Percentiles rank a stretch among this genome's conserved stretches.
Evolutionary conservation across 1,140 invertebrate species (phyloP).

Genomic region (Zeugodacus cucurbitae): DNA sequence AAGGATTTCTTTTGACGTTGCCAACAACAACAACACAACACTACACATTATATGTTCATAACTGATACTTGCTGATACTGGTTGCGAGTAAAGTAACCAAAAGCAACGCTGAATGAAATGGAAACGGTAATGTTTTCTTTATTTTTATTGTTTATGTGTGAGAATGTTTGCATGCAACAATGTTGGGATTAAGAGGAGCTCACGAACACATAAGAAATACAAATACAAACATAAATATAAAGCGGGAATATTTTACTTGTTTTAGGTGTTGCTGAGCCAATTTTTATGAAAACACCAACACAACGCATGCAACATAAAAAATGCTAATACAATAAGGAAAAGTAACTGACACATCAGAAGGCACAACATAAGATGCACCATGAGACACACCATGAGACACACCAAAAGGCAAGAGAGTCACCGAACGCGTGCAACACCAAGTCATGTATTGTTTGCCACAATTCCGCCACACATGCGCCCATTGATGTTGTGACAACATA

Average conservation of each 20-base stretch:
- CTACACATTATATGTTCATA: background rate
- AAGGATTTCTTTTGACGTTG: constrained; percentile 54
- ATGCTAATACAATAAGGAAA: background rate
- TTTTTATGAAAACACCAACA: constrained; percentile 23
- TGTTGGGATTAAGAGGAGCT: background rate
- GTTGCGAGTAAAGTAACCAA: background rate
- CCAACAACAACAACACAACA: background rate
- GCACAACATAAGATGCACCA: background rate
- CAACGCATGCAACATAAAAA: background rate
- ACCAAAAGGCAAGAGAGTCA: background rate
- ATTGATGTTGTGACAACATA: background rate
- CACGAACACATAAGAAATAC: background rate
- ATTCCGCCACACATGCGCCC: background rate
- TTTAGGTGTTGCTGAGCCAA: background rate
- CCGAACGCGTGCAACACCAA: background rate
- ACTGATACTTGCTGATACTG: constrained; percentile 35
- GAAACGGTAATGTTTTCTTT: background rate
- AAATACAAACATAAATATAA: background rate
- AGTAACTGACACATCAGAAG: background rate
- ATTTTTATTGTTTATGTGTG: constrained; percentile 22
- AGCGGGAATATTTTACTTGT: background rate
- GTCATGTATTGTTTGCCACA: background rate
- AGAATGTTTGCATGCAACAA: background rate
- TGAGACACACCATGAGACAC: background rate
- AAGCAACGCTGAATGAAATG: background rate